These are phyloP conservation scores for Eupeodes luniger DNA, from an alignment of 2,888 invertebrate genomes.

Conservation along the genomic window DNA sequence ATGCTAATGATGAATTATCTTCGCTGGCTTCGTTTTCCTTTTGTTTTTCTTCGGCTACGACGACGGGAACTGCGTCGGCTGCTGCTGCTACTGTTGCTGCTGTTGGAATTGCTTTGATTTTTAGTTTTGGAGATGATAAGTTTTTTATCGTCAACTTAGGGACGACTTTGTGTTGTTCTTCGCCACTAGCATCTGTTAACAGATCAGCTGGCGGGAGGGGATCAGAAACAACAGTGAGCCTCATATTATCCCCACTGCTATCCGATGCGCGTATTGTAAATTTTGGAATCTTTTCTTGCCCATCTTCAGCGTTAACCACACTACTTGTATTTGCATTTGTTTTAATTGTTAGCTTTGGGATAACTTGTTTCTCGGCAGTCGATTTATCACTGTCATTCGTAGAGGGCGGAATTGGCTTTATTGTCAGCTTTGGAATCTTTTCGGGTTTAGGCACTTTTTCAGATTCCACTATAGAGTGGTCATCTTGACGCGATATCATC, in stretches of 20 bases:
- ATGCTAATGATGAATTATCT: constrained; percentile 70
- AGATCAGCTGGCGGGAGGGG: constrained; percentile 41
- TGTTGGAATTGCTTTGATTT: constrained; percentile 83
- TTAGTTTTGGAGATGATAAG: constrained; percentile 84
- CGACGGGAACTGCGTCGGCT: constrained; percentile 64
- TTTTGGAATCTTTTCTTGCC: constrained; percentile 80
- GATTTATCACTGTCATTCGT: constrained; percentile 83
- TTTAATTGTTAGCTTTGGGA: constrained; percentile 81
- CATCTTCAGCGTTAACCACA: constrained; percentile 45
- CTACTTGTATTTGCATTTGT: constrained; percentile 68
- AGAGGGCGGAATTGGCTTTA: constrained; percentile 84
- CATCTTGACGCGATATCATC: constrained; percentile 83
- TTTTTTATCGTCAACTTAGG: constrained; percentile 84
- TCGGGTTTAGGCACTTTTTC: constrained; percentile 84
- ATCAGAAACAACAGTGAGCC: constrained; percentile 75
- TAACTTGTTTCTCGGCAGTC: constrained; percentile 71
- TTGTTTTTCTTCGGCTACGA: constrained; percentile 77
- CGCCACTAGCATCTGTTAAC: constrained; percentile 36
- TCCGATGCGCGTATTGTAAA: constrained; percentile 80
- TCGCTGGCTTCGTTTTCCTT: constrained; percentile 67
- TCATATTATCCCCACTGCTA: constrained; percentile 77
- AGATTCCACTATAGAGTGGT: constrained; percentile 45
- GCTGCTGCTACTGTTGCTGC: constrained; percentile 60
- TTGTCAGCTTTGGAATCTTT: constrained; percentile 86
- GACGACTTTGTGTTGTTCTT: constrained; percentile 78